Evolutionary conservation across 2,888 invertebrate genomes (phyloP).

Genomic region (Lydus trimaculatus): DNA sequence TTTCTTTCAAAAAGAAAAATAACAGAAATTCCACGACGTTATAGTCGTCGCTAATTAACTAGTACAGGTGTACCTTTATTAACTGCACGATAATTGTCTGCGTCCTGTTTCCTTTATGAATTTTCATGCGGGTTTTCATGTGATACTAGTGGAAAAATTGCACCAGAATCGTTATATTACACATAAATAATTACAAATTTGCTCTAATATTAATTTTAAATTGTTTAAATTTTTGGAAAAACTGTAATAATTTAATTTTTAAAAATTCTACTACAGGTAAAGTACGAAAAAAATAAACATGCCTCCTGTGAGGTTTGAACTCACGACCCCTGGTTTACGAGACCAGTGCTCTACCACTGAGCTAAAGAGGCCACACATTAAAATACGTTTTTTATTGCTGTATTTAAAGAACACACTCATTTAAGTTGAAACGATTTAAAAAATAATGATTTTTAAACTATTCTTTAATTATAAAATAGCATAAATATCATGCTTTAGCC

Average conservation of each 20-base stretch:
- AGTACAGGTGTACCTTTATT: neutral
- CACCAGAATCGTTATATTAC: too few species aligned
- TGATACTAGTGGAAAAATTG: neutral
- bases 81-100: neutral
- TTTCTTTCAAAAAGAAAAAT: too few species aligned
- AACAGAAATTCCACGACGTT: neutral
- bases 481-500: too few species aligned
- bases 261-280: too few species aligned
- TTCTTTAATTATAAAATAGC: too few species aligned
- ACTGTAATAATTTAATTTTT: too few species aligned
- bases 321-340: conserved; percentile 86
- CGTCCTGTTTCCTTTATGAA: conserved; percentile 23
- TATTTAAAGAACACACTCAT: neutral
- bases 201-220: neutral
- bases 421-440: neutral
- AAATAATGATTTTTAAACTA: too few species aligned
- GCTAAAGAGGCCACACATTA: conserved; percentile 71
- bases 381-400: neutral
- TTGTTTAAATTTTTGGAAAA: neutral
- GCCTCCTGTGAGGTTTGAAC: conserved; percentile 85
- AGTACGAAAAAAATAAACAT: conserved; percentile 43
- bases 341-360: conserved; percentile 86
- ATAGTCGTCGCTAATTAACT: neutral
- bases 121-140: too few species aligned
- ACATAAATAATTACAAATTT: neutral